Percentiles rank a stretch among this genome's conserved stretches.
phyloP scores from a whole-genome alignment of 92 coral and sea anemone genomes.

The Phenganax subtilis region DNA sequence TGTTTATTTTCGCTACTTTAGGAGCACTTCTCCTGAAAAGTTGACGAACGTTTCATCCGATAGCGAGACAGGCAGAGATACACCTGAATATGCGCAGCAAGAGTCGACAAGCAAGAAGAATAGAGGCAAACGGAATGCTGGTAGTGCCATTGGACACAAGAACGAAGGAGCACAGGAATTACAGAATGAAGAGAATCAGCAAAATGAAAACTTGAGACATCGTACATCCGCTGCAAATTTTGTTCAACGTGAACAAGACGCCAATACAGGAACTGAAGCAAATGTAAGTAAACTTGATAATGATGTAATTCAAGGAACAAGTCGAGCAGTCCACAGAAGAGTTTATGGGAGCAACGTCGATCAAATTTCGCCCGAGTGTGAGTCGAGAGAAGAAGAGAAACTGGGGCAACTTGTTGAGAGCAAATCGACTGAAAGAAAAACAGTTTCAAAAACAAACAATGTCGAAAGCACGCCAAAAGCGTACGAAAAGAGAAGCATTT shows the following conservation, averaged over 20 bases:
- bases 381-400: not conserved
- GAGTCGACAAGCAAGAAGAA: not conserved
- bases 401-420: not conserved
- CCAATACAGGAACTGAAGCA: not conserved
- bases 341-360: conserved; percentile 41
- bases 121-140: not conserved
- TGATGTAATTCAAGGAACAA: not conserved
- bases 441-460: not conserved
- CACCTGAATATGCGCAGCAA: conserved; percentile 9
- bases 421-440: not conserved
- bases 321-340: conserved; percentile 19
- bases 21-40: not conserved
- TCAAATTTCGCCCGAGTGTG: not conserved
- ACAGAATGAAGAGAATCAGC: not conserved
- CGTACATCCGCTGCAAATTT: conserved; percentile 4
- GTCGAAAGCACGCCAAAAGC: not conserved
- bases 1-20: conserved; percentile 19
- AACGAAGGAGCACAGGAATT: not conserved
- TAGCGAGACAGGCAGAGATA: not conserved
- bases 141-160: not conserved
- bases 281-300: not conserved
- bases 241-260: not conserved
- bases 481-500: not conserved
- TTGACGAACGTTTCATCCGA: conserved; percentile 1
- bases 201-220: conserved; percentile 6